Evolutionary conservation across 2,797 vertebrate species (phyloP), one percentile per base, ranked within the genome.

Genomic region (Chromobotia macracanthus): DNA sequence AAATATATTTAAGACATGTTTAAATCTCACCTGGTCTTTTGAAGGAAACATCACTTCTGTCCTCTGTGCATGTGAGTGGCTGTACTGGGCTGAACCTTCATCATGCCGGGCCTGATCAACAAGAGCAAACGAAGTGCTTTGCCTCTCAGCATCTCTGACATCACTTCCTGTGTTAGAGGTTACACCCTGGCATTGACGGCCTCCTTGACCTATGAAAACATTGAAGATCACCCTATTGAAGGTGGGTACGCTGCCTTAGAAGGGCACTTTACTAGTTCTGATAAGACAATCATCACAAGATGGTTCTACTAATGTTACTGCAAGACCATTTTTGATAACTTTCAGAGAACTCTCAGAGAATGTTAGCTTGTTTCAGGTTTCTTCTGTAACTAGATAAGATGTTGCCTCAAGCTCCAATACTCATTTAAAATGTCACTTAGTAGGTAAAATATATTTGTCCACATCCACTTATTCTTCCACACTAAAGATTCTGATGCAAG

Each of bases 41-140:
- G 5, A 65, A 63, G 64, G 64, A 13, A 67, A 51, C n/a, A 3
- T 75, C 31, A 70, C 56, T 9, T 41, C 9, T 28, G 28, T 77
- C 19, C 46, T 72, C 60, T 74, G 63, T 68, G 48, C 51, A 48
- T 67, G 53, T 38, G 2, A 23, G 68, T 76, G 56, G 44, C 63
- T 64, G 50, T 69, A 28, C n/a, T n/a, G 56, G 51, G 58, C 58
- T 73, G 56, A 89, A 79, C 31, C 15, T 1, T 35, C 82, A 85
- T 83, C 87, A 98, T 99, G 97, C 97, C 96, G 0, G 97, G 97
- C 83, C 93, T 99, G 83, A 91, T 99, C 58, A 97, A 97, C 90
- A 87, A 90, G 80, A 83, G 75, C 13, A 97, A 92, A 2, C 83
- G 88, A 66, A 92, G 88, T 6, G 89, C 92, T 0, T 87, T 99